Percentiles rank a stretch among this genome's conserved stretches.
These are phyloP conservation scores for Imbricaverruca yamaguchii DNA, from an alignment of 2,888 invertebrate species.

Conservation along the genomic window DNA sequence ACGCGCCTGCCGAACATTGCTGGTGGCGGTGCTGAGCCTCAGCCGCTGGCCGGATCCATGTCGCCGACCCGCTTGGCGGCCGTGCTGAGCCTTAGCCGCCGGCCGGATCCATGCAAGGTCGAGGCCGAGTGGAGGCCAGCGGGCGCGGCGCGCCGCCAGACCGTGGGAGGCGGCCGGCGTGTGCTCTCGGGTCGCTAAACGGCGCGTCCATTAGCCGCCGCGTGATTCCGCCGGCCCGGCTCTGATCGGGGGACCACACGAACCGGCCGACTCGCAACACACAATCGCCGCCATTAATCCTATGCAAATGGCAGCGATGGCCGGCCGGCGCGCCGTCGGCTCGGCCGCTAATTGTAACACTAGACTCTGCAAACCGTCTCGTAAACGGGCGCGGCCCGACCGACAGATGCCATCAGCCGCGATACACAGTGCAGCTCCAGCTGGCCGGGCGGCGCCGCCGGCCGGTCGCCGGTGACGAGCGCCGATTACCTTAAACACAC, in stretches of 20 bases:
- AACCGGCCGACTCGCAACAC: not conserved
- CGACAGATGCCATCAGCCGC: not conserved
- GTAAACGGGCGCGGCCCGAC: not conserved
- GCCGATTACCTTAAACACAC: conserved; percentile 12
- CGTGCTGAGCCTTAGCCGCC: no score
- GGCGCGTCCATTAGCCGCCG: not conserved
- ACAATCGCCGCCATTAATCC: not conserved
- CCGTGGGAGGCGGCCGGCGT: not conserved
- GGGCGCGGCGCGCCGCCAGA: no score
- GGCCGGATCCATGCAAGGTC: no score
- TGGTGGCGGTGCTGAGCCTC: not conserved
- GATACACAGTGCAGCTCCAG: not conserved
- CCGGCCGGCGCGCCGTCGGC: not conserved
- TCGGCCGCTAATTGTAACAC: conserved; percentile 8
- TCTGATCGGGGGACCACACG: not conserved
- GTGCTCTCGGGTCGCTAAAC: not conserved
- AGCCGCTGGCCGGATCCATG: not conserved
- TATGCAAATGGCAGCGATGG: not conserved
- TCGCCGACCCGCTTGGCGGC: not conserved
- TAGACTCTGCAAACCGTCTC: not conserved
- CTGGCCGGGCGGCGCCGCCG: not conserved
- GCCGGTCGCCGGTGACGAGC: not conserved
- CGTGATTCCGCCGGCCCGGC: not conserved
- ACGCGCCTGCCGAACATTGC: no score
- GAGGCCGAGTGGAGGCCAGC: no score